Conservation (phyloP, 2,797 vertebrate genomes). For the Mormyrops attenuatus region DNA sequence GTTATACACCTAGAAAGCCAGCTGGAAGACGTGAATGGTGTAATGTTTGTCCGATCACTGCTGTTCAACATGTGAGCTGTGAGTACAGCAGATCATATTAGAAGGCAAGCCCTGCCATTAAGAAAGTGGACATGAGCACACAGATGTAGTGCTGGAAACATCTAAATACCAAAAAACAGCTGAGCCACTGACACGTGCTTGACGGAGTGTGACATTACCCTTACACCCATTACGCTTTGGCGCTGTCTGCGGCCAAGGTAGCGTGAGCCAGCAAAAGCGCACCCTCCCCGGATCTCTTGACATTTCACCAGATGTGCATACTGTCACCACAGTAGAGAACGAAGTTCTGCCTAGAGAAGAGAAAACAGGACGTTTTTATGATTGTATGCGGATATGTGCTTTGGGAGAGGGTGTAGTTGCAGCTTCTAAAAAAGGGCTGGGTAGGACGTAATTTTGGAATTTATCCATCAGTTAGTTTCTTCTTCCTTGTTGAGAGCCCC, state of each 20-base stretch:
- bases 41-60: neutral
- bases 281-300: constrained; percentile 13
- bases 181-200: neutral
- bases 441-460: neutral
- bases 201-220: neutral
- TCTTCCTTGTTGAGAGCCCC: neutral
- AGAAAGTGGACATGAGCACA: neutral
- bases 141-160: neutral
- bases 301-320: constrained; percentile 19
- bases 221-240: neutral
- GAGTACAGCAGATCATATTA: neutral
- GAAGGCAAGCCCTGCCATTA: neutral
- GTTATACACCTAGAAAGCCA: neutral
- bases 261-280: neutral
- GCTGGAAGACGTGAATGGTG: neutral
- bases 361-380: neutral
- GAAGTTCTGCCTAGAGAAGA: neutral
- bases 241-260: neutral
- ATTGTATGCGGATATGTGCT: neutral
- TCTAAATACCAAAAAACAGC: neutral
- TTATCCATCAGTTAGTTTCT: neutral
- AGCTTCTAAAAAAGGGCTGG: neutral
- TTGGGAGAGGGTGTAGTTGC: neutral
- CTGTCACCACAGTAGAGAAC: neutral
- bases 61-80: neutral